Percentiles rank a stretch among this genome's conserved stretches.
Evolutionary conservation across 2,888 invertebrate species (phyloP).

Genomic region (Oxyteleia sp.): DNA sequence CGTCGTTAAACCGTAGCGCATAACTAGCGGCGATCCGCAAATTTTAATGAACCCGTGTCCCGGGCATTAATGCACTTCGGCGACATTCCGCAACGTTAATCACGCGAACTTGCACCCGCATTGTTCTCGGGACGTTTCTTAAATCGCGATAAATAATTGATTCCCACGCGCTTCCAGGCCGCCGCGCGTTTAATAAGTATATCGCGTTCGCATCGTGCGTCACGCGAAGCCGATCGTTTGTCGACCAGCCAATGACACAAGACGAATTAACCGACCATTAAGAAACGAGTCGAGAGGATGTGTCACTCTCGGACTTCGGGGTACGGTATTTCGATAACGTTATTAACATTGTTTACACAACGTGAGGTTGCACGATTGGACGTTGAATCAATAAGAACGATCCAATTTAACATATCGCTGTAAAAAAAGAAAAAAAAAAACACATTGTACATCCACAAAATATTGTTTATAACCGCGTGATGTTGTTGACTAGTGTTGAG

Average conservation of each 20-base stretch:
- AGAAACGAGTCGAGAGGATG: slow-evolving; percentile 25
- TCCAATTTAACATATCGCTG: too few relatives aligned
- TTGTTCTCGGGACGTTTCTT: slow-evolving; percentile 7
- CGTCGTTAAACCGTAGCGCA: slow-evolving; percentile 37
- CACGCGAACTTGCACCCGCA: neutral
- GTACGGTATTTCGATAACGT: slow-evolving; percentile 5
- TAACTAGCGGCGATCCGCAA: slow-evolving; percentile 33
- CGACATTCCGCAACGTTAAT: slow-evolving; percentile 31
- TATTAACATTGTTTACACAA: neutral
- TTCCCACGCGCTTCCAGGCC: slow-evolving; percentile 28
- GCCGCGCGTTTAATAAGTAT: slow-evolving; percentile 73
- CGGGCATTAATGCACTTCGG: slow-evolving; percentile 32
- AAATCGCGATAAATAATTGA: slow-evolving; percentile 56
- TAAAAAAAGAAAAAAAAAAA: too few relatives aligned
- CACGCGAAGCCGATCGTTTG: slow-evolving; percentile 69
- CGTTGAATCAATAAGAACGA: neutral
- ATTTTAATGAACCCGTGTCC: slow-evolving; percentile 51
- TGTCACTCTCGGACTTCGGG: neutral
- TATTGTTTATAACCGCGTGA: too few relatives aligned
- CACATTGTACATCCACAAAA: too few relatives aligned
- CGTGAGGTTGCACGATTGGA: too few relatives aligned
- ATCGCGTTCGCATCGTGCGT: slow-evolving; percentile 50
- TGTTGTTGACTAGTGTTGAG: slow-evolving; percentile 3
- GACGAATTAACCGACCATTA: slow-evolving; percentile 56
- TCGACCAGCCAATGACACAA: slow-evolving; percentile 75